A percentile compares a stretch with the other conserved stretches of the same genome.
Evolutionary conservation across 2,888 invertebrate genomes (phyloP).

Genomic region (Hirtodrosophila confusa): DNA sequence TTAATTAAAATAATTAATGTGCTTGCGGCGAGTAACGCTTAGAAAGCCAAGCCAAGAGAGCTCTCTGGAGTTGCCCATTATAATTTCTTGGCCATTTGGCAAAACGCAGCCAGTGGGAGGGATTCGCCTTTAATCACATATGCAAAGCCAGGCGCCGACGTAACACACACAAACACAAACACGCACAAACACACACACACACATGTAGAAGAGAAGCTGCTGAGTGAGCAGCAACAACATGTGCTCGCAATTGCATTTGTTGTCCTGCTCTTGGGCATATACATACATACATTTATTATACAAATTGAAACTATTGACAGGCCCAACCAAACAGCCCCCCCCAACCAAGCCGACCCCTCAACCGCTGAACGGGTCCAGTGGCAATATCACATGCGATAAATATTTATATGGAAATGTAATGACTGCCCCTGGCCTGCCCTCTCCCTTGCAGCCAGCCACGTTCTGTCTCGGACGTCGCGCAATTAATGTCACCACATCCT

Average conservation of each 20-base stretch:
- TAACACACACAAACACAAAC: constrained; percentile 3
- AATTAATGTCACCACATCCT: constrained; percentile 80
- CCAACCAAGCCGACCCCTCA: background rate
- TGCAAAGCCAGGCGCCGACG: constrained; percentile 63
- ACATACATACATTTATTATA: constrained; percentile 42
- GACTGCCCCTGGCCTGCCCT: constrained; percentile 38
- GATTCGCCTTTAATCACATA: constrained; percentile 61
- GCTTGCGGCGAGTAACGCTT: constrained; percentile 21
- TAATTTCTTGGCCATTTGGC: constrained; percentile 64
- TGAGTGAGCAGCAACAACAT: constrained; percentile 33
- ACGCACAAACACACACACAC: constrained; percentile 14
- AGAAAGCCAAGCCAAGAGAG: constrained; percentile 28
- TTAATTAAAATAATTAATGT: constrained; percentile 79
- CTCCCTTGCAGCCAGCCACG: background rate
- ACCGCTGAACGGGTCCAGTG: constrained; percentile 19
- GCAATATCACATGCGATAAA: constrained; percentile 79
- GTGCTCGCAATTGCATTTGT: constrained; percentile 61
- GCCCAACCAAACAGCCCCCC: constrained; percentile 5
- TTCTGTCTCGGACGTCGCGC: constrained; percentile 59
- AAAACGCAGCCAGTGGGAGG: constrained; percentile 7
- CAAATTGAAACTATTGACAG: constrained; percentile 78
- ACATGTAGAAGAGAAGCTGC: background rate
- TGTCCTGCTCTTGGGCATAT: constrained; percentile 1
- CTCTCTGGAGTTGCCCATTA: constrained; percentile 38
- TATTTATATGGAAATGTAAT: constrained; percentile 80